These are phyloP conservation scores for Echeneis naucrates DNA, from an alignment of 2,797 vertebrate genomes.

Conservation along the genomic window DNA sequence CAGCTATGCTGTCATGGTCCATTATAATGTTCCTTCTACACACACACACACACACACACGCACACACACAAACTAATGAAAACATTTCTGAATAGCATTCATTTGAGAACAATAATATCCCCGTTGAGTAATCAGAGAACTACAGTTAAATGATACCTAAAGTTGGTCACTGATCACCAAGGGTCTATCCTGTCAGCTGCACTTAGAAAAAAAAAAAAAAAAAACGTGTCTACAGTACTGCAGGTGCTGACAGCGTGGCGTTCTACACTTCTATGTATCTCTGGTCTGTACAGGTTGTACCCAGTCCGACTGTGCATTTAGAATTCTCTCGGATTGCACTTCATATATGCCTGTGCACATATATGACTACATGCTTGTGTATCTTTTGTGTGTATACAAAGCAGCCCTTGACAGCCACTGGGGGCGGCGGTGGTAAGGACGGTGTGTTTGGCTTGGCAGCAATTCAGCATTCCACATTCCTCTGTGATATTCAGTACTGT, in stretches of 20 bases:
- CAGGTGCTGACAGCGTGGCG: slow-evolving; percentile 61
- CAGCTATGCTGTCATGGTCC: slow-evolving; percentile 67
- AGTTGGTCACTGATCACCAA: slow-evolving; percentile 46
- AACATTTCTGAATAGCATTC: slow-evolving; percentile 51
- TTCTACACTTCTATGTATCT: slow-evolving; percentile 49
- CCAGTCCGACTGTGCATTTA: slow-evolving; percentile 2
- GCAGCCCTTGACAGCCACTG: slow-evolving; percentile 78
- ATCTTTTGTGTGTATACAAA: slow-evolving; percentile 71
- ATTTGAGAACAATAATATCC: slow-evolving; percentile 47
- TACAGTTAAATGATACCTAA: slow-evolving; percentile 34
- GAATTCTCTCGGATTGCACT: slow-evolving; percentile 34
- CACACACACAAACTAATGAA: slow-evolving; percentile 39
- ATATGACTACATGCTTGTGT: slow-evolving; percentile 66
- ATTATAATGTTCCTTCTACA: slow-evolving; percentile 59
- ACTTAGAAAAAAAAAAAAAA: slow-evolving; percentile 62
- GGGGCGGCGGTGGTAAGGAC: slow-evolving; percentile 74
- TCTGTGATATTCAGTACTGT: slow-evolving; percentile 87
- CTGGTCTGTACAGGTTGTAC: slow-evolving; percentile 4
- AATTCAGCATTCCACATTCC: slow-evolving; percentile 88
- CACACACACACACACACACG: slow-evolving; percentile 8
- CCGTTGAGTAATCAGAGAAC: slow-evolving; percentile 47
- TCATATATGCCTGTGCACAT: slow-evolving; percentile 49
- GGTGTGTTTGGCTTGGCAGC: slow-evolving; percentile 87
- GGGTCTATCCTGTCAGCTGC: slow-evolving; percentile 30
- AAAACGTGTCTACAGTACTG: slow-evolving; percentile 39